Conservation (phyloP, 2,888 invertebrate species). For the Gryllus longicercus region DNA sequence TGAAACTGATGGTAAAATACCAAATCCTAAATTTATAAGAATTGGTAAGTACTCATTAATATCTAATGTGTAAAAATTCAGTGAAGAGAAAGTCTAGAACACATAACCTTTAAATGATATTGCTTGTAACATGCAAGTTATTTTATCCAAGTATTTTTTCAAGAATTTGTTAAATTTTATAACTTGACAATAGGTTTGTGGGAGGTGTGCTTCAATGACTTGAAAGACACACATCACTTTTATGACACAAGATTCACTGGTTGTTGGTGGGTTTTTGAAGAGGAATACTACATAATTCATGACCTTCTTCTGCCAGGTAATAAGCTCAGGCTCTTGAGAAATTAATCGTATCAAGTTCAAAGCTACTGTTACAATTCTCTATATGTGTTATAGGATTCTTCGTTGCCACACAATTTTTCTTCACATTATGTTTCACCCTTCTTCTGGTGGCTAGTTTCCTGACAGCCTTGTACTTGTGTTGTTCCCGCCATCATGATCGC, state of each 20-base stretch:
- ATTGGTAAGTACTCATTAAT: slow-evolving; percentile 59
- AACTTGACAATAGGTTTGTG: slow-evolving; percentile 69
- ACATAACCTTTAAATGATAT: too few species aligned
- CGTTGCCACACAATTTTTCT: slow-evolving; percentile 89
- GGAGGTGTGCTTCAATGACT: slow-evolving; percentile 89
- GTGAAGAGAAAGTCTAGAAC: too few species aligned
- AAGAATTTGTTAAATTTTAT: background rate
- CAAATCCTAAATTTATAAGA: slow-evolving; percentile 73
- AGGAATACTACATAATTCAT: slow-evolving; percentile 92
- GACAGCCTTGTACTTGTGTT: slow-evolving; percentile 68
- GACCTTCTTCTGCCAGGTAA: slow-evolving; percentile 79
- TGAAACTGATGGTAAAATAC: slow-evolving; percentile 72
- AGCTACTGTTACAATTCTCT: background rate
- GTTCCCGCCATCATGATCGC: slow-evolving; percentile 72
- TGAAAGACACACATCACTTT: slow-evolving; percentile 73
- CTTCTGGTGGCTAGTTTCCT: slow-evolving; percentile 72
- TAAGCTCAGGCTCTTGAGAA: background rate
- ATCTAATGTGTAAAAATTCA: too few species aligned
- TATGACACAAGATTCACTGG: slow-evolving; percentile 81
- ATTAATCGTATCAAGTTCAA: slow-evolving; percentile 6
- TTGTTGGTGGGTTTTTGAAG: slow-evolving; percentile 97
- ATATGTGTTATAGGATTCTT: slow-evolving; percentile 65
- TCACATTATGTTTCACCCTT: slow-evolving; percentile 80
- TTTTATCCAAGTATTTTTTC: background rate
- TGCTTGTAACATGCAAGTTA: too few species aligned